phyloP scores from a whole-genome alignment of 2,888 invertebrate species.

The Cheilosia impressa region DNA sequence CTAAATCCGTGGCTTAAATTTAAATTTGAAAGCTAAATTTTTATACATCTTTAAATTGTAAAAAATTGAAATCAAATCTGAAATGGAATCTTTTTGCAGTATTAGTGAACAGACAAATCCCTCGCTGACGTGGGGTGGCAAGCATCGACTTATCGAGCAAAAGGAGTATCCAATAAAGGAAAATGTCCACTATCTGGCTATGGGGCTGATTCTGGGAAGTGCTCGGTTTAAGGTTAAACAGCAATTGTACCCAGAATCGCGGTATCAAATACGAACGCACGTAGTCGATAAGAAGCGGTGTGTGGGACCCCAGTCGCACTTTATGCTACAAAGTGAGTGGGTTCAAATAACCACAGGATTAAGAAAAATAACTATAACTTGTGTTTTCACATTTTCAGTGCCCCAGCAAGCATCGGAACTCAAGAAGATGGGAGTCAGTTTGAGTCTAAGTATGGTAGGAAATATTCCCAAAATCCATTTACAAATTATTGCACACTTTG shows the following conservation, averaged over 20 bases:
- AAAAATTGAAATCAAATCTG: background rate
- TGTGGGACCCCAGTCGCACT: conserved; percentile 77
- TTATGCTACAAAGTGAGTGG: conserved; percentile 78
- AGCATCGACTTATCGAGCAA: conserved; percentile 77
- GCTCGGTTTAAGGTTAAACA: conserved; percentile 67
- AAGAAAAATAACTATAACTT: too few relatives aligned
- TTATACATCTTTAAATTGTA: too few relatives aligned
- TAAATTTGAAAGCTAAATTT: background rate
- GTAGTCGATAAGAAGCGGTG: conserved; percentile 79
- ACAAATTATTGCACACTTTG: too few relatives aligned
- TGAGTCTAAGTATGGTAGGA: conserved; percentile 52
- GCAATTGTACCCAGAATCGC: conserved; percentile 57
- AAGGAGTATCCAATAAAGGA: conserved; percentile 76
- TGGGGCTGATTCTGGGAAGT: conserved; percentile 74
- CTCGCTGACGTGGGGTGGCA: conserved; percentile 81
- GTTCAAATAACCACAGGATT: too few relatives aligned
- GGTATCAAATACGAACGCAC: conserved; percentile 77
- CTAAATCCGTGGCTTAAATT: too few relatives aligned
- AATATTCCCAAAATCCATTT: too few relatives aligned
- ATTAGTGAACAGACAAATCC: conserved; percentile 80
- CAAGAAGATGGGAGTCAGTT: conserved; percentile 11
- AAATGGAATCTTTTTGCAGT: conserved; percentile 70
- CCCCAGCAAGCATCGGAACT: conserved; percentile 32
- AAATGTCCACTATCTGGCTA: conserved; percentile 37
- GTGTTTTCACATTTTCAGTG: conserved; percentile 18